Evolutionary conservation across 2,797 vertebrate genomes (phyloP).

Genomic region (Meriones psammophilus): DNA sequence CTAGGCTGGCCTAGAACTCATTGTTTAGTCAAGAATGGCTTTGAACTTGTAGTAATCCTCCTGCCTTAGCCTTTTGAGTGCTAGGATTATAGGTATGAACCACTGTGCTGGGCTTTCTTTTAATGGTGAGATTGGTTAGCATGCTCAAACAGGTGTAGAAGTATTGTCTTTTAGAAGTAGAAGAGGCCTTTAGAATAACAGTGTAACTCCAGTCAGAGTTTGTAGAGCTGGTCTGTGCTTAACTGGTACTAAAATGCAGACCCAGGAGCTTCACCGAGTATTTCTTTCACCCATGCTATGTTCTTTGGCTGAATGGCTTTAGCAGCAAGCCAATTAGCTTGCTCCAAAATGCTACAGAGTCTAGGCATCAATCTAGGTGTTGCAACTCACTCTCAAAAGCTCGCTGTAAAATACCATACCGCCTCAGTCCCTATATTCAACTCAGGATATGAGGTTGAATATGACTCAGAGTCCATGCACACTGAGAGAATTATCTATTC

Average conservation of each 20-base stretch:
- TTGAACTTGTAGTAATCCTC: background rate
- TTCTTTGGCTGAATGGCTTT: conserved; percentile 21
- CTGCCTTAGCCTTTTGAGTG: background rate
- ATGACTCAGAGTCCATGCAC: background rate
- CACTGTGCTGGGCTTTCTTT: background rate
- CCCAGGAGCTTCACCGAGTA: background rate
- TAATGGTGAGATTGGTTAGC: background rate
- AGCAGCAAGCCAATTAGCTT: background rate
- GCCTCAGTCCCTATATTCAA: background rate
- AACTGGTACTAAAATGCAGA: conserved; percentile 34
- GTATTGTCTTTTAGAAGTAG: background rate
- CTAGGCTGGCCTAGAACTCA: background rate
- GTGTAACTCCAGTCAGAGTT: background rate
- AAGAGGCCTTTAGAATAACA: conserved; percentile 33
- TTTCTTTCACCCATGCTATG: conserved; percentile 2
- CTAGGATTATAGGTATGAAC: background rate
- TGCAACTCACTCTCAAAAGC: background rate
- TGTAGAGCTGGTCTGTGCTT: conserved; percentile 21
- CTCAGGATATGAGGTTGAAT: background rate
- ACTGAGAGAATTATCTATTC: conserved; percentile 21
- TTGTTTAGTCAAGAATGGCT: background rate
- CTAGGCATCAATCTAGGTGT: background rate
- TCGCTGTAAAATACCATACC: background rate
- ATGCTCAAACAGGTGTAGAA: background rate
- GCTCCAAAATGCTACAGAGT: background rate